Conservation (phyloP, 2,113 vertebrate species). For the Zosterops japonicus region DNA sequence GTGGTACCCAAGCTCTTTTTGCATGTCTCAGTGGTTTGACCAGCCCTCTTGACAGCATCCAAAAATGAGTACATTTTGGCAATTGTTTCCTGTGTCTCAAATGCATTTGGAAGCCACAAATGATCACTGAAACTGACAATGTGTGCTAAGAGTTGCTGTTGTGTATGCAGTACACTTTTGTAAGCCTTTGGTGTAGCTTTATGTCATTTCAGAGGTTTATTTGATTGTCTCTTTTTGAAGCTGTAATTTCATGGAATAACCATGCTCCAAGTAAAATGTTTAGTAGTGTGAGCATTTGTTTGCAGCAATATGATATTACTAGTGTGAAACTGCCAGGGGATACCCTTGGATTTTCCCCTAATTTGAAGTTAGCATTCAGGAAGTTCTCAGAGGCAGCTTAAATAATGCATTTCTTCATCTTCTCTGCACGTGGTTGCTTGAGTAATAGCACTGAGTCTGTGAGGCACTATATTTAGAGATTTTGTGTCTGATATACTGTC, state of each 20-base stretch:
- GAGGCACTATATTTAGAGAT: background rate
- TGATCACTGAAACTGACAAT: background rate
- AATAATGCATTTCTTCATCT: slow-evolving; percentile 8
- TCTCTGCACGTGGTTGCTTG: background rate
- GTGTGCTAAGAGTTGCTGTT: background rate
- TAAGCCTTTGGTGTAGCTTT: background rate
- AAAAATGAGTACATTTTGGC: background rate
- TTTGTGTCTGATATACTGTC: background rate
- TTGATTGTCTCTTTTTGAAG: background rate
- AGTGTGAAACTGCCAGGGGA: background rate
- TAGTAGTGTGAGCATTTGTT: background rate
- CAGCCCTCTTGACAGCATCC: background rate
- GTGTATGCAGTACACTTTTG: background rate
- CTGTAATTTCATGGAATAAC: background rate
- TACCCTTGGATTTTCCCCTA: background rate
- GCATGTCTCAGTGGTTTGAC: background rate
- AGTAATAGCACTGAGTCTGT: background rate
- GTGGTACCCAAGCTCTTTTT: background rate
- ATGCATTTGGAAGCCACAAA: background rate
- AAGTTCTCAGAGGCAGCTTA: background rate
- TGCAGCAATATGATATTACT: background rate
- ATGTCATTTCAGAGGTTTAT: background rate
- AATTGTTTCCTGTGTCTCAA: background rate
- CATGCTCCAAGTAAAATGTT: background rate
- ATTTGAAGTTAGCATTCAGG: background rate